Evolutionary conservation across 2,797 vertebrate genomes (phyloP), one percentile per base, ranked within the genome.

Genomic region (Enteromius mattozi): DNA sequence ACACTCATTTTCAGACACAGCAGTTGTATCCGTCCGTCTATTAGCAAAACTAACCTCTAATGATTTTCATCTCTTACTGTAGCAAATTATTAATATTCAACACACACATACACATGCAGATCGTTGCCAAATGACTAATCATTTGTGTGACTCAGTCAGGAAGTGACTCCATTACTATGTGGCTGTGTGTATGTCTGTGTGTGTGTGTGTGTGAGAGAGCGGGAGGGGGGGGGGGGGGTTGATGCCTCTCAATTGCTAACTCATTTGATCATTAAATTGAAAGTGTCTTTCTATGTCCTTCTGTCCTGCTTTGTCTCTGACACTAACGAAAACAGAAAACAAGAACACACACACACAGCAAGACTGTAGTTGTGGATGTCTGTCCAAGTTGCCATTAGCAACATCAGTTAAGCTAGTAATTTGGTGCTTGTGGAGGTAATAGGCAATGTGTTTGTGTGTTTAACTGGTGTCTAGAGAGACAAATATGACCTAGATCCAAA

Each of bases 81-180:
- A 86, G 80, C 47, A 69, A 75, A 82, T 63, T 71, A 84, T 83
- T 81, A 70, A 40, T 72, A 61, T 81, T 59, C 49, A 70, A 35
- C 59, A 66, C 51, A 77, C 42, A 75, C 13, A 69, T 35, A 79
- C 59, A 72, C 30, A 66, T 49, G 7, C 66, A 42, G 61, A 76
- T 69, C 42, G 33, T 72, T 88, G 78, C 81, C 87, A 87, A 87
- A 88, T 88, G 85, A 87, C 81, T 85, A 85, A 87, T 87, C 77
- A 83, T 77, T 86, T 78, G 40, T 86, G 80, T 88, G 88, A 89
- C 86, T 88, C 85, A 89, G 80, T 49, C 85, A 89, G 85, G 85
- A 88, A 88, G 61, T 83, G 74, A 85, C 72, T 88, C 71, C 49
- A 63, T 86, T 45, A 81, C 49, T 84, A 6, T 82, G 75, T 84